These are phyloP conservation scores for Stenolophus ochropezus DNA, from an alignment of 2,888 invertebrate genomes.

Conservation along the genomic window DNA sequence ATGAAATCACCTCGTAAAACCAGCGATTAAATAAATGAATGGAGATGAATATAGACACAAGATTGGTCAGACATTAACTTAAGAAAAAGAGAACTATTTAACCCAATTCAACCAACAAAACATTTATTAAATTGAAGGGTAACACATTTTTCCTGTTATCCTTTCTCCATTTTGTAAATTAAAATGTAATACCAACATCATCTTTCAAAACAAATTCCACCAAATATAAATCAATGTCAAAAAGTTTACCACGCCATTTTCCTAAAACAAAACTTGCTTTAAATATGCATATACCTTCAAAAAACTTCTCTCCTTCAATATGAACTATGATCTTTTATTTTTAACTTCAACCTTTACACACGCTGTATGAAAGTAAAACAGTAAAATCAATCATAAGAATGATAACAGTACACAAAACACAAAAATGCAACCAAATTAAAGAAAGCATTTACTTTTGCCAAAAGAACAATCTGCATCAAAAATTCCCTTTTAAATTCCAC, in stretches of 20 bases:
- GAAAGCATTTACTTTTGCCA: too few relatives aligned
- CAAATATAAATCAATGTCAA: constrained; percentile 45
- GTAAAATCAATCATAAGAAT: too few relatives aligned
- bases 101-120: not conserved
- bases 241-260: not conserved
- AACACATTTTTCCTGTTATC: not conserved
- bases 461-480: too few relatives aligned
- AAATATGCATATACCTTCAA: not conserved
- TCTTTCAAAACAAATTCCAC: constrained; percentile 31
- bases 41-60: constrained; percentile 12
- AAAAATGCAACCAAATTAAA: too few relatives aligned
- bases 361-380: too few relatives aligned
- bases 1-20: constrained; percentile 32
- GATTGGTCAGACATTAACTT: not conserved
- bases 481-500: too few relatives aligned
- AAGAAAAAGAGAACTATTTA: not conserved
- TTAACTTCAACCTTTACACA: too few relatives aligned
- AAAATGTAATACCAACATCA: constrained; percentile 44
- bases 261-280: constrained; percentile 25
- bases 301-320: not conserved
- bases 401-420: too few relatives aligned
- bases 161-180: not conserved
- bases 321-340: too few relatives aligned
- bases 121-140: not conserved
- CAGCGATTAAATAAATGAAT: constrained; percentile 31